Base-by-base conservation (phyloP, 2,113 vertebrate genomes). In the Carassius carassius region DNA sequence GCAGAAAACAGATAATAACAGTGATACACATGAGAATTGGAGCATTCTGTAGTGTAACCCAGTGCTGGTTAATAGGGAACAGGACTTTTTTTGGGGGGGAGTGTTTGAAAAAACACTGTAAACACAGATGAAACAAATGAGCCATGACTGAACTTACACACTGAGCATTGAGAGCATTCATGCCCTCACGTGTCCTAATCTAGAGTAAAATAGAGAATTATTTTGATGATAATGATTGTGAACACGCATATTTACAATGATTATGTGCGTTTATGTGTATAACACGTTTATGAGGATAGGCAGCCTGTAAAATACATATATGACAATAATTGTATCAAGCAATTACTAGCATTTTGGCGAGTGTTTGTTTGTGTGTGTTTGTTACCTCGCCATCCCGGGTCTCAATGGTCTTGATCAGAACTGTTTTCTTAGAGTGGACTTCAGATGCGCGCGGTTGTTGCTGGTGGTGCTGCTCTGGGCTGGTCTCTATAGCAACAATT, bases 371-470 rank as follows among this genome's bases (percentile, higher is more conserved):
- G n/a, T 56, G 35, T 44, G 32, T 32, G 4, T 80, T 6, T 14
- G 9, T 94, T 83, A 99, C 98, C 96, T 99, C 98, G 87, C 98
- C 98, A 0, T 99, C 98, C 0, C 97, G 96, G 79, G 97, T 99
- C 94, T 99, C 98, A 0, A 99, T 98, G 91, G 97, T 99, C 94
- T 99, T 99, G 93, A 99, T 99, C 94, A 99, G 94, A 86, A 99
- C 98, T 0, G 98, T 98, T 92, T 99, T 99, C 93, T 99, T 99
- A 90, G 97, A 98, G 92, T 99, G 97, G 82, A 97, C 92, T 90
- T 99, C 98, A 0, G 97, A 96, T 56, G 93, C 87, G 0, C 97
- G 95, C 62, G 89, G 44, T 47, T 47, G 51, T 21, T 81, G 63
- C 1, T 91, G 90, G 5, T 32, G n/a, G 80, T 91, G 90, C 84